Base-by-base conservation (phyloP, 1,140 invertebrate species). In the Halesus radiatus region DNA sequence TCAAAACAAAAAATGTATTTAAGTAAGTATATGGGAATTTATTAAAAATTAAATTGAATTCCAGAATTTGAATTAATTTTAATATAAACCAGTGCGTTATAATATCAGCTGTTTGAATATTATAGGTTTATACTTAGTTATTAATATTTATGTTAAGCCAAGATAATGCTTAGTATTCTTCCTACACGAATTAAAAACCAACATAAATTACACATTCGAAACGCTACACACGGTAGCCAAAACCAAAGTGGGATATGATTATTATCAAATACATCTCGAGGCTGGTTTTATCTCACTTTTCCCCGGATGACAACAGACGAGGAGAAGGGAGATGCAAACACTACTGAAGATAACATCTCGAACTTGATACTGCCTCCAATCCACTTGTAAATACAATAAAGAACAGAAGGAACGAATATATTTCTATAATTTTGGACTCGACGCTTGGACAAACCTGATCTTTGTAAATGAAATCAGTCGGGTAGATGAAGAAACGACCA, bases 151-250 rank as follows among this genome's bases (percentile, higher is more conserved):
- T 45, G 37, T 3, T 45, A 45, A 45, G 37, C 56, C 54, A 6
- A 23, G 23, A 15, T 23, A 3, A 22, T 64, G 15, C 23, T 66
- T 66, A 26, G 62, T 66, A 66, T 29, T 32, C 62, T 66, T 66
- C 62, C 62, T 29, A 16, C 10, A 32, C n/a, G 29, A 66, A 66
- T 26, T 7, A 26, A 66, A 66, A 66, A 66, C 13, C 15, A 66
- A 23, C 66, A 70, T 45, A 45, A 70, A 70, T 70, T 80, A 74
- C 62, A 60, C 58, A 80, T 80, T 80, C 78, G 78, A 74, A 80
- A 80, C 58, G 72, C 73, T 80, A 80, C 78, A 74, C 78, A 80
- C 78, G 58, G 78, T 80, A 80, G 78, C 70, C 78, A 58, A 74
- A 74, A 70, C 72, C 72, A 53, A 52, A n/a, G 75, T 80, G 56